Evolutionary conservation across 2,888 invertebrate species (phyloP).

Genomic region (Thumatha senex): DNA sequence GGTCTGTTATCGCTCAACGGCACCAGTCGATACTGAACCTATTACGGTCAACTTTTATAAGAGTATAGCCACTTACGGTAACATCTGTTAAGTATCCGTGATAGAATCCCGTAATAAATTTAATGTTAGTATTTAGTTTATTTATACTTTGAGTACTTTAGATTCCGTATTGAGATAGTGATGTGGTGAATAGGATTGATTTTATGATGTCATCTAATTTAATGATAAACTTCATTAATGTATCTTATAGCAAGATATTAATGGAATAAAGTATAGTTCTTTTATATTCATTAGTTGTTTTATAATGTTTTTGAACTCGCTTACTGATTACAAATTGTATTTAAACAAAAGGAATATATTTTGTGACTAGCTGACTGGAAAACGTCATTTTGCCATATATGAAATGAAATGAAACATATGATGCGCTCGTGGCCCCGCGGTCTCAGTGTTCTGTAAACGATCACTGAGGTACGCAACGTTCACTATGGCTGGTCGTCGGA

Average conservation of each 20-base stretch:
- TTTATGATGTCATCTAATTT: constrained; percentile 27
- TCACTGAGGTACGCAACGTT: too few species aligned
- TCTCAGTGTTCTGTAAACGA: too few species aligned
- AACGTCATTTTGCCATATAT: too few species aligned
- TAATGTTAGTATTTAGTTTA: constrained; percentile 37
- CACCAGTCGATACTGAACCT: constrained; percentile 24
- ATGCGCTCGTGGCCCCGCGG: too few species aligned
- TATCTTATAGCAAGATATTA: constrained; percentile 1
- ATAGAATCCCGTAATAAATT: constrained; percentile 37
- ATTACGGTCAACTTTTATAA: constrained; percentile 36
- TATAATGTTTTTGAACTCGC: too few species aligned
- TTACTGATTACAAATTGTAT: too few species aligned
- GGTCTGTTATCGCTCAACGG: constrained; percentile 60
- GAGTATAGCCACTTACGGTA: constrained; percentile 14
- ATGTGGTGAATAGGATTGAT: constrained; percentile 18
- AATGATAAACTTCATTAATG: constrained; percentile 14
- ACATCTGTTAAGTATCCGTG: constrained; percentile 41
- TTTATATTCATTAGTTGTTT: neutral
- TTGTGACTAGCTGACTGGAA: too few species aligned
- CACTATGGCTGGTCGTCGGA: too few species aligned
- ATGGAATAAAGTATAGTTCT: neutral
- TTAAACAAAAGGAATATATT: too few species aligned
- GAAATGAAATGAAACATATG: too few species aligned
- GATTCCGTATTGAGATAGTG: constrained; percentile 35
- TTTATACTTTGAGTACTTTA: constrained; percentile 36